Evolutionary conservation across 2,888 invertebrate species (phyloP).

Genomic region (Lamproptera curius): DNA sequence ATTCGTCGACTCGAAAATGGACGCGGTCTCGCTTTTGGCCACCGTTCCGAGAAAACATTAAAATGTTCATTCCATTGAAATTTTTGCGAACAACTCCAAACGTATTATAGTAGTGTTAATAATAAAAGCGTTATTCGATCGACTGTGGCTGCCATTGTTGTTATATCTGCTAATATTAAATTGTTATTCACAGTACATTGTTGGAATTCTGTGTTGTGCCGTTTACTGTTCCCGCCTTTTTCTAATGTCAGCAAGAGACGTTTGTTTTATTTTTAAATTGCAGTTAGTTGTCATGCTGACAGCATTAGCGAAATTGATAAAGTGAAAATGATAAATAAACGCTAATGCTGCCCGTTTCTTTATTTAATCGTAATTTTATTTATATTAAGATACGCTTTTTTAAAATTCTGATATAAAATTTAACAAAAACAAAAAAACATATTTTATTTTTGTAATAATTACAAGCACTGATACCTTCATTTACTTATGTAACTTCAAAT

Average conservation of each 20-base stretch:
- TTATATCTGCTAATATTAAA: slow-evolving; percentile 11
- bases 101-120: slow-evolving; percentile 20
- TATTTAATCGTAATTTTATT: too few relatives aligned
- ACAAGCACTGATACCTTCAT: too few relatives aligned
- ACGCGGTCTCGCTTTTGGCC: slow-evolving; percentile 19
- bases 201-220: slow-evolving; percentile 2
- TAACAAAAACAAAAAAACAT: too few relatives aligned
- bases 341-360: too few relatives aligned
- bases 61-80: slow-evolving; percentile 27
- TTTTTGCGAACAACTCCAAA: slow-evolving; percentile 25
- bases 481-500: too few relatives aligned
- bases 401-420: too few relatives aligned
- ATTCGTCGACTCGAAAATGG: neutral
- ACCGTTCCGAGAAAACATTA: slow-evolving; percentile 25
- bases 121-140: slow-evolving; percentile 18
- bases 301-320: too few relatives aligned
- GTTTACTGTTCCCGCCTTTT: slow-evolving; percentile 4
- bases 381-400: too few relatives aligned
- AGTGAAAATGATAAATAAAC: too few relatives aligned
- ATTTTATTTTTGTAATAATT: too few relatives aligned
- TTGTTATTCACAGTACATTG: slow-evolving; percentile 20
- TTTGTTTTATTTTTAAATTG: slow-evolving; percentile 3
- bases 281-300: too few relatives aligned
- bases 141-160: slow-evolving; percentile 16
- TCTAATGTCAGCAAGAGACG: neutral